Evolutionary conservation across 2,797 vertebrate species (phyloP).

Genomic region (Setipinna tenuifilis): DNA sequence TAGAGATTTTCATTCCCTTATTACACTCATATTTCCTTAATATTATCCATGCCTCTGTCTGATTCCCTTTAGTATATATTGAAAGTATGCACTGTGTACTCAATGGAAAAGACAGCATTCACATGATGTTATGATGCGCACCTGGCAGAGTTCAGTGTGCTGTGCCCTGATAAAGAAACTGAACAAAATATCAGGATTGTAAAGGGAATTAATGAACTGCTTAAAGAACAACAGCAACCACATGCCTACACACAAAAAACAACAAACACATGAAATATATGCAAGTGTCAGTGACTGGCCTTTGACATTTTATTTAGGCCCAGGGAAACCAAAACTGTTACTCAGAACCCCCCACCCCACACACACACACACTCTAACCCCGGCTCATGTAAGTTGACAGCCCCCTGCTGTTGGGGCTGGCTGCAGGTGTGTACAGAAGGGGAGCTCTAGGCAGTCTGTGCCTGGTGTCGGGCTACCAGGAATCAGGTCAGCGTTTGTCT

Average conservation of each 20-base stretch:
- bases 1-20: background rate
- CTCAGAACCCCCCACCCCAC: background rate
- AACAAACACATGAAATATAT: background rate
- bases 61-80: background rate
- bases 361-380: too few species aligned
- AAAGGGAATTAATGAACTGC: background rate
- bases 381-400: background rate
- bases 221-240: background rate
- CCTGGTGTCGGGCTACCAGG: background rate
- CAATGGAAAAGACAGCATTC: background rate
- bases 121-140: background rate
- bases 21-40: background rate
- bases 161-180: background rate
- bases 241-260: background rate
- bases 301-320: background rate
- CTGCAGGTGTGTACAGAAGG: conserved; percentile 8
- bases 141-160: background rate
- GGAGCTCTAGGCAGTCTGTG: background rate
- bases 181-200: background rate
- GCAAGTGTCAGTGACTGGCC: background rate
- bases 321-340: background rate
- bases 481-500: background rate
- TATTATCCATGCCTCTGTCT: background rate
- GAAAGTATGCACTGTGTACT: background rate
- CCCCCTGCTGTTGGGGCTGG: background rate